A percentile compares a stretch with the other conserved stretches of the same genome.
These are phyloP conservation scores for Eristalis arbustorum DNA, from an alignment of 2,888 invertebrate species.

Conservation along the genomic window DNA sequence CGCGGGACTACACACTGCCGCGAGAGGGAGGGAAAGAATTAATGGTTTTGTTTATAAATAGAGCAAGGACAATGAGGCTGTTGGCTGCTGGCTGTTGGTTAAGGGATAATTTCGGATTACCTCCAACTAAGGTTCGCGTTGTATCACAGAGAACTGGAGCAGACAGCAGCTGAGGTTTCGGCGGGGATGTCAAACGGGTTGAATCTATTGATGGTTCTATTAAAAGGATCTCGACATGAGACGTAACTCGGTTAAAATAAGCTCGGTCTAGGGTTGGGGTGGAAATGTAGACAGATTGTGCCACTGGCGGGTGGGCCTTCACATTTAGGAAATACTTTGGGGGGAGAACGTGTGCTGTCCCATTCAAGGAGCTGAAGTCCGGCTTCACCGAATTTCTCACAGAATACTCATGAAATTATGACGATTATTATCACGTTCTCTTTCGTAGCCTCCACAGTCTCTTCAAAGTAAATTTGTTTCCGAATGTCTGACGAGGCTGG, in stretches of 20 bases:
- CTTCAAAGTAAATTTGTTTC: too few species aligned
- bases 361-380: too few species aligned
- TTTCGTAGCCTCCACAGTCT: too few species aligned
- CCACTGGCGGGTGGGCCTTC: neutral
- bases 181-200: neutral
- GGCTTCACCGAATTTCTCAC: too few species aligned
- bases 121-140: neutral
- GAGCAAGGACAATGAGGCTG: conserved; percentile 12
- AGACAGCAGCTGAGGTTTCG: neutral
- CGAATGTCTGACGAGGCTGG: too few species aligned
- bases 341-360: too few species aligned
- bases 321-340: neutral
- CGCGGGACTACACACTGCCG: neutral
- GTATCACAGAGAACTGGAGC: neutral
- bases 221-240: neutral
- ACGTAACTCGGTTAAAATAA: neutral
- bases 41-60: conserved; percentile 21
- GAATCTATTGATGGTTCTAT: neutral
- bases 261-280: neutral
- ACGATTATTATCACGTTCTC: too few species aligned
- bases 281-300: neutral
- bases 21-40: neutral
- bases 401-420: too few species aligned
- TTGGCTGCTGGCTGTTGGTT: neutral
- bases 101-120: neutral